Evolutionary conservation across 2,888 invertebrate genomes (phyloP).

Genomic region (Lasioglossum leucozonium): DNA sequence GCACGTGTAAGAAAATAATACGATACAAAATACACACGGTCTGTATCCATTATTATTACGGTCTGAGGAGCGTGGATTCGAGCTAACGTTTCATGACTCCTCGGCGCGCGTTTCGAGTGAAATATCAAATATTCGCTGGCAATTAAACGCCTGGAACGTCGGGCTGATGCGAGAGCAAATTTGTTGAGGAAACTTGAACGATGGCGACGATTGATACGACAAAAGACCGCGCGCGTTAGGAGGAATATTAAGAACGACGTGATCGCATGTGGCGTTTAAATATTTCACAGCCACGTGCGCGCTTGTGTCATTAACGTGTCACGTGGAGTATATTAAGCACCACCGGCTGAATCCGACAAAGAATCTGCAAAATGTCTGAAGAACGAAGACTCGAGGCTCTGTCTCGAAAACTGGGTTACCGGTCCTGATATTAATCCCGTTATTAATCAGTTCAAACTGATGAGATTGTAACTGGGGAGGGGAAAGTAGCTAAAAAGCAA

Average conservation of each 20-base stretch:
- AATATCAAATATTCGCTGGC: background rate
- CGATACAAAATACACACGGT: background rate
- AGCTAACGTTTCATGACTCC: background rate
- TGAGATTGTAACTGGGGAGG: background rate
- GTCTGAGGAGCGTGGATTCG: background rate
- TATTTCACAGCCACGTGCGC: slow-evolving; percentile 35
- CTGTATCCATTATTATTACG: background rate
- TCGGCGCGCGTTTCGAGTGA: background rate
- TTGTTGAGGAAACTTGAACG: slow-evolving; percentile 19
- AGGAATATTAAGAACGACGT: slow-evolving; percentile 34
- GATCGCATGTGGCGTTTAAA: slow-evolving; percentile 41
- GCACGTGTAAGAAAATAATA: background rate
- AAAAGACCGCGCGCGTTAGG: slow-evolving; percentile 17
- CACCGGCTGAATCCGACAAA: background rate
- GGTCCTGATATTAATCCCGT: background rate
- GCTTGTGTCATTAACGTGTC: slow-evolving; percentile 4
- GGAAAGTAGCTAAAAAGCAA: background rate
- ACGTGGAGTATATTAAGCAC: background rate
- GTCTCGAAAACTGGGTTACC: background rate
- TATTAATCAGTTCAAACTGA: slow-evolving; percentile 19
- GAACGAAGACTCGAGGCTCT: background rate
- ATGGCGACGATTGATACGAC: slow-evolving; percentile 30
- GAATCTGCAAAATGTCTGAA: background rate
- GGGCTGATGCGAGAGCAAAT: slow-evolving; percentile 12
- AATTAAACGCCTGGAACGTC: slow-evolving; percentile 9